These are phyloP conservation scores for Odontothrips loti DNA, from an alignment of 2,888 invertebrate genomes.

Conservation along the genomic window DNA sequence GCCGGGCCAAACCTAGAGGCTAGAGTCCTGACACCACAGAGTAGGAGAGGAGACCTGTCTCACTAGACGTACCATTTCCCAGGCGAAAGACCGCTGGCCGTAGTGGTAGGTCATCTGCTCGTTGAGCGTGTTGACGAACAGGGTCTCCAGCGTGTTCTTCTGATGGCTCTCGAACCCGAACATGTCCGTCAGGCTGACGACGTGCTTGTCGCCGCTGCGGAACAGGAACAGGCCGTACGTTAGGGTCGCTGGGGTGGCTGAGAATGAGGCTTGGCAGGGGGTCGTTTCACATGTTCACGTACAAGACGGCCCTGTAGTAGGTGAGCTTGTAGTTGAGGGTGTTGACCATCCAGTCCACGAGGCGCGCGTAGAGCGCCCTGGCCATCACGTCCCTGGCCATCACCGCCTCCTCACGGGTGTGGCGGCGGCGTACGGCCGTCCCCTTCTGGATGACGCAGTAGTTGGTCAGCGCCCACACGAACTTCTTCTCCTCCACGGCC, in stretches of 20 bases:
- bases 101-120: slow-evolving; percentile 93
- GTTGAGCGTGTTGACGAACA: slow-evolving; percentile 83
- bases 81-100: slow-evolving; percentile 84
- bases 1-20: slow-evolving; percentile 32
- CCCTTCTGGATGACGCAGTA: slow-evolving; percentile 76
- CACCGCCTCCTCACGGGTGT: slow-evolving; percentile 74
- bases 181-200: slow-evolving; percentile 78
- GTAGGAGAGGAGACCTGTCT: slow-evolving; percentile 29
- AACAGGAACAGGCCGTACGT: slow-evolving; percentile 39
- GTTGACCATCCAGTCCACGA: slow-evolving; percentile 86
- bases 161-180: slow-evolving; percentile 89
- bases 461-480: slow-evolving; percentile 79
- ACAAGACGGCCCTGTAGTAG: slow-evolving; percentile 81
- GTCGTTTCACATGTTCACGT: slow-evolving; percentile 49
- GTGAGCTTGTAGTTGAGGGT: slow-evolving; percentile 78
- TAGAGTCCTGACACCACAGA: slow-evolving; percentile 26
- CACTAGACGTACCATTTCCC: slow-evolving; percentile 66
- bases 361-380: slow-evolving; percentile 73
- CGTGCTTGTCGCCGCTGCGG: slow-evolving; percentile 75
- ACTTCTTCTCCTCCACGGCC: slow-evolving; percentile 73
- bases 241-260: too few relatives aligned
- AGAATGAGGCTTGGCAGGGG: not conserved
- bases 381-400: slow-evolving; percentile 81
- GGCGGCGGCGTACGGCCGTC: slow-evolving; percentile 61
- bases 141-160: slow-evolving; percentile 78